These are phyloP conservation scores for Osmerus eperlanus DNA, from an alignment of 2,113 vertebrate species.

Conservation along the genomic window DNA sequence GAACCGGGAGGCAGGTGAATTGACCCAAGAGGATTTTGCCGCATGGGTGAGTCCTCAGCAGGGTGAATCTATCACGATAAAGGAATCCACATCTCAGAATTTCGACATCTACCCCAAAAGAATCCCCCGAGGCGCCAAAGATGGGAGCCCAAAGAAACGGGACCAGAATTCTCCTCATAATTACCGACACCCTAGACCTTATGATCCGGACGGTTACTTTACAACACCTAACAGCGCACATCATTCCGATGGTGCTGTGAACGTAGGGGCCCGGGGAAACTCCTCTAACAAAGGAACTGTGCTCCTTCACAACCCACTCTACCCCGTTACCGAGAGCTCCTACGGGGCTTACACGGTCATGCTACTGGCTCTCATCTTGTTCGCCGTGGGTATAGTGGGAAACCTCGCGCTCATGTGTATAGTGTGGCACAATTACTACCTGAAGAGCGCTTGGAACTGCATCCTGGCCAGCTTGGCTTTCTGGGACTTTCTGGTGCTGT, in stretches of 20 bases:
- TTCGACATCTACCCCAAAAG: slow-evolving; percentile 26
- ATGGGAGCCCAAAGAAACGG: slow-evolving; percentile 39
- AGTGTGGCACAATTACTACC: slow-evolving; percentile 90
- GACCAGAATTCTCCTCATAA: slow-evolving; percentile 58
- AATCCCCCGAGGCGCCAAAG: slow-evolving; percentile 68
- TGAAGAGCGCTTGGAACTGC: slow-evolving; percentile 93
- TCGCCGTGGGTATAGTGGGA: slow-evolving; percentile 83
- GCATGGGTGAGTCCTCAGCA: neutral
- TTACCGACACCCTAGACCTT: slow-evolving; percentile 56
- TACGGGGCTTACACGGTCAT: slow-evolving; percentile 83
- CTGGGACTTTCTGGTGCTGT: slow-evolving; percentile 92
- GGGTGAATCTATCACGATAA: neutral
- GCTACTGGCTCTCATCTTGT: slow-evolving; percentile 85
- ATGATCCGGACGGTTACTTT: slow-evolving; percentile 63
- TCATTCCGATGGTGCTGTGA: slow-evolving; percentile 49
- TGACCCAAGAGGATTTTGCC: neutral
- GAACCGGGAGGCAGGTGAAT: neutral
- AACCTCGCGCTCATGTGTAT: slow-evolving; percentile 95
- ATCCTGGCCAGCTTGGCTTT: slow-evolving; percentile 90
- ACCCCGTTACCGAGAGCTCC: slow-evolving; percentile 80
- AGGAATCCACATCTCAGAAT: neutral
- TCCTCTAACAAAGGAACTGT: slow-evolving; percentile 30
- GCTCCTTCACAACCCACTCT: slow-evolving; percentile 80
- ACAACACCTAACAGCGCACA: slow-evolving; percentile 57
- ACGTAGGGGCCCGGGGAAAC: slow-evolving; percentile 12